Conservation (phyloP, 2,797 vertebrate genomes). For the Manis pentadactyla region DNA sequence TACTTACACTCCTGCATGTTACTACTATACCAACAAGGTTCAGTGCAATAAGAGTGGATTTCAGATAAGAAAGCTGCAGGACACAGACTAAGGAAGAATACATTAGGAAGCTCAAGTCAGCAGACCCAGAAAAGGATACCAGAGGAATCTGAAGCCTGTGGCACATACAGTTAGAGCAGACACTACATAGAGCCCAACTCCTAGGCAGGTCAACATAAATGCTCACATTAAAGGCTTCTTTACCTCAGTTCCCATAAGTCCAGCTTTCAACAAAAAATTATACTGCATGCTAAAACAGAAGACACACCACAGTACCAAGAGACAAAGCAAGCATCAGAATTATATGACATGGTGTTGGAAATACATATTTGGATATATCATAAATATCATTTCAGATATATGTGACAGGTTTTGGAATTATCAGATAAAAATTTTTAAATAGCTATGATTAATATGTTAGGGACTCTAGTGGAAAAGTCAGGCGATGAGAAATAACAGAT, state of each 20-base stretch:
- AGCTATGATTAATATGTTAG: neutral
- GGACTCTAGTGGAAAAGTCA: neutral
- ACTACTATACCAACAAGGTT: neutral
- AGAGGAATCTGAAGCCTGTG: neutral
- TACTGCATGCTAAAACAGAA: neutral
- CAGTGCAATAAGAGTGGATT: neutral
- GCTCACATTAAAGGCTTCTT: neutral
- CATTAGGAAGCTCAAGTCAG: neutral
- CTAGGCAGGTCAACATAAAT: neutral
- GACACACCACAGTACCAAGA: neutral
- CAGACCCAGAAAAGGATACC: neutral
- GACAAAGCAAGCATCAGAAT: neutral
- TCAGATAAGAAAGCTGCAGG: neutral
- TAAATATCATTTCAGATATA: no score
- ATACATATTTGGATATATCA: no score
- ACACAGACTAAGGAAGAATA: neutral
- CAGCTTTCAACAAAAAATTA: neutral
- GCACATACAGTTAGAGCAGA: neutral
- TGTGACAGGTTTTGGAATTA: neutral
- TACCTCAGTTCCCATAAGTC: neutral
- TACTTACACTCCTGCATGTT: neutral
- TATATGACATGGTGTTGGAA: neutral
- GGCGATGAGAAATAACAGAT: neutral
- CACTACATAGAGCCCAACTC: neutral
- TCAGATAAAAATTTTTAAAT: neutral